These are phyloP conservation scores for Odocoileus hemionus DNA, from an alignment of 2,113 vertebrate species.

Conservation along the genomic window DNA sequence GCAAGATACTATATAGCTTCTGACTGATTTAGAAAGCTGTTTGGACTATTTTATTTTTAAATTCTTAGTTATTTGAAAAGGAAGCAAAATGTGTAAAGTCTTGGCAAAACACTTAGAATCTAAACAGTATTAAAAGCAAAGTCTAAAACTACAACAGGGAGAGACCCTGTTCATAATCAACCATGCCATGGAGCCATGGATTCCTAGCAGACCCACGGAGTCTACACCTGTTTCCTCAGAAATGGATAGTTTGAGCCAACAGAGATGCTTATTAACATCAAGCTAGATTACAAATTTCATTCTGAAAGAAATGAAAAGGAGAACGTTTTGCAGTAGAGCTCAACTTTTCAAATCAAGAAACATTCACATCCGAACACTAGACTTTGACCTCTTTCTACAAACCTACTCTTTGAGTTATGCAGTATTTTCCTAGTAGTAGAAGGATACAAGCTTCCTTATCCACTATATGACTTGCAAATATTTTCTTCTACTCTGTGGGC, in stretches of 20 bases:
- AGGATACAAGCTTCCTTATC: background rate
- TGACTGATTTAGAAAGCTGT: background rate
- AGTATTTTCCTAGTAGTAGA: background rate
- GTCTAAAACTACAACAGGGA: background rate
- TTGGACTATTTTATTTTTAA: background rate
- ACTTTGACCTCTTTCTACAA: background rate
- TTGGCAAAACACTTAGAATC: background rate
- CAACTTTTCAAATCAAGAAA: background rate
- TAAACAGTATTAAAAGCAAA: background rate
- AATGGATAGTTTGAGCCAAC: background rate
- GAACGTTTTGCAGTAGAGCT: background rate
- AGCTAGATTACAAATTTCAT: background rate
- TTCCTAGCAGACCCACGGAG: background rate
- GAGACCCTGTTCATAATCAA: background rate
- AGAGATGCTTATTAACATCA: background rate
- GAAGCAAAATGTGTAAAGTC: conserved; percentile 1
- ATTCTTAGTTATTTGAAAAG: conserved; percentile 22
- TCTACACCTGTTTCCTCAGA: background rate
- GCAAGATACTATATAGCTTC: background rate
- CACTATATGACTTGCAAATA: background rate
- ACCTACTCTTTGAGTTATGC: background rate
- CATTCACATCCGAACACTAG: background rate
- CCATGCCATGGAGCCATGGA: background rate
- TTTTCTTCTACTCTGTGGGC: background rate
- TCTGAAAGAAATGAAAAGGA: background rate